These are phyloP conservation scores for Icerya purchasi DNA, from an alignment of 2,888 invertebrate species.

Conservation along the genomic window DNA sequence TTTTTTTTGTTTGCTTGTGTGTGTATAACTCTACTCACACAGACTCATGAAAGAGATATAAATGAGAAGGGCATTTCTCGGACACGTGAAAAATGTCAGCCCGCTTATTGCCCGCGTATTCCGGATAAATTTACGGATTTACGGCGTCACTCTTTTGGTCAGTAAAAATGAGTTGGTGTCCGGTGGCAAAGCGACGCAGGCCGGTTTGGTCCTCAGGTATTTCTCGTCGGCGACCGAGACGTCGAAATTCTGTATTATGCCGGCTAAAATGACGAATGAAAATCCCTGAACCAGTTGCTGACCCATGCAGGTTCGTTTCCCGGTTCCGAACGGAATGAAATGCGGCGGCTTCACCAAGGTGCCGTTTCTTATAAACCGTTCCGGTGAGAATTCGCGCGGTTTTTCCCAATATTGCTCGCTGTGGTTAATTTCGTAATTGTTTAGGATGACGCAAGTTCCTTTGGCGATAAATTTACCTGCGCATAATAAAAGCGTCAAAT, in stretches of 20 bases:
- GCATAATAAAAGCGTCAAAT: conserved; percentile 8
- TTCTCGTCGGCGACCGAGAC: conserved; percentile 32
- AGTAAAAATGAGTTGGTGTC: conserved; percentile 39
- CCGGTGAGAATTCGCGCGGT: conserved; percentile 49
- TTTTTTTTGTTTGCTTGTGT: too few species aligned
- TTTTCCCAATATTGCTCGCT: conserved; percentile 49
- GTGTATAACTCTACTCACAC: too few species aligned
- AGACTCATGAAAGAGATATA: too few species aligned
- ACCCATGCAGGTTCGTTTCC: conserved; percentile 68
- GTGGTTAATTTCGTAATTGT: conserved; percentile 59
- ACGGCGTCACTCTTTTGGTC: neutral
- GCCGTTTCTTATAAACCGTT: conserved; percentile 42
- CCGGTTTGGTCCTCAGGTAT: conserved; percentile 34
- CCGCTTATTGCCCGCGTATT: too few species aligned
- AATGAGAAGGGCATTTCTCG: too few species aligned
- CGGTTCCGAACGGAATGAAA: conserved; percentile 68
- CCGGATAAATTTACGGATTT: too few species aligned
- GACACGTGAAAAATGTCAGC: too few species aligned
- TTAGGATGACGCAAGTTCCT: conserved; percentile 61
- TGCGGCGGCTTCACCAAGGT: conserved; percentile 37
- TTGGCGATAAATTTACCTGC: conserved; percentile 45
- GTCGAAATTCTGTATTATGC: conserved; percentile 47
- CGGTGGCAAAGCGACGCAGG: conserved; percentile 52
- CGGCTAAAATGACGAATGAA: conserved; percentile 48
- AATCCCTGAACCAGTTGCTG: conserved; percentile 57